Conservation (phyloP, 2,888 invertebrate species). For the Monoplex corrugatus region DNA sequence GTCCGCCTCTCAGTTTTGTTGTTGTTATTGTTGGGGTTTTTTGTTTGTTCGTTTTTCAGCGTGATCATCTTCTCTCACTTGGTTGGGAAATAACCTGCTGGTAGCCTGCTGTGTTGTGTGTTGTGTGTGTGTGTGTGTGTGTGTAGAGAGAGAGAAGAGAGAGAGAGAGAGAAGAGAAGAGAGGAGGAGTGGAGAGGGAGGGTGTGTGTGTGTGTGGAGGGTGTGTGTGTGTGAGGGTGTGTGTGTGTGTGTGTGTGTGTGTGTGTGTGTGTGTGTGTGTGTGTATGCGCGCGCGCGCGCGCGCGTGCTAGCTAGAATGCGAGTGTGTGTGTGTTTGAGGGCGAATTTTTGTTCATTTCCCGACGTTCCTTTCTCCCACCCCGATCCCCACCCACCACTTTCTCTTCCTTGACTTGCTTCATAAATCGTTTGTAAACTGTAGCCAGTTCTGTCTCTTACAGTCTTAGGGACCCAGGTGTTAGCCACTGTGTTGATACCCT, state of each 20-base stretch:
- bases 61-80: too few species aligned
- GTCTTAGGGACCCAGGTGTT: not conserved
- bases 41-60: too few species aligned
- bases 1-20: not conserved
- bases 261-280: not conserved
- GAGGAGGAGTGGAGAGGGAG: not conserved
- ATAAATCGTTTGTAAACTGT: too few species aligned
- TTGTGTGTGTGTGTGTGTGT: not conserved
- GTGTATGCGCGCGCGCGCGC: not conserved
- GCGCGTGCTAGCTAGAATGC: not conserved
- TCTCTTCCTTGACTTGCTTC: too few species aligned
- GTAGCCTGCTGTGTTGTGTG: not conserved
- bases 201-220: not conserved
- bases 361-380: too few species aligned
- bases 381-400: too few species aligned
- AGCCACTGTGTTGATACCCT: not conserved
- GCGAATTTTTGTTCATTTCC: too few species aligned
- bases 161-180: not conserved
- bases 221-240: slow-evolving; percentile 13
- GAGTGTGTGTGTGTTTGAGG: not conserved
- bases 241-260: slow-evolving; percentile 17
- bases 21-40: too few species aligned
- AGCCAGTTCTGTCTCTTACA: not conserved
- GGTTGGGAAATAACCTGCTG: too few species aligned
- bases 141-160: not conserved